These are phyloP conservation scores for Equus przewalskii DNA, from an alignment of 2,113 vertebrate species.

Conservation along the genomic window DNA sequence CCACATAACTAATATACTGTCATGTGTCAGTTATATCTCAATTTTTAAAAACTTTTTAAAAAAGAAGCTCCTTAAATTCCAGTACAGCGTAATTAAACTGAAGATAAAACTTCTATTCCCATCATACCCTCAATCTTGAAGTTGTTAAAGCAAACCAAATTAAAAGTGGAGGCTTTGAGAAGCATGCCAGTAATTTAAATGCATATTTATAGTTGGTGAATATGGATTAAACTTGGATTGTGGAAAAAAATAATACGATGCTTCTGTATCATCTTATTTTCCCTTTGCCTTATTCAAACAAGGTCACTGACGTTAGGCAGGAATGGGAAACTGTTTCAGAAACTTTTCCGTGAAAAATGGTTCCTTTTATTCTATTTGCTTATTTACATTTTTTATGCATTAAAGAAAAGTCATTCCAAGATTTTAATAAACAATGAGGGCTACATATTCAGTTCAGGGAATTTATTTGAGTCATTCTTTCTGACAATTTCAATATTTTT, in stretches of 20 bases:
- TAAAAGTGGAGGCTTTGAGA: no score
- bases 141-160: background rate
- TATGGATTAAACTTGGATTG: background rate
- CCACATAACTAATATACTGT: background rate
- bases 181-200: background rate
- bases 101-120: background rate
- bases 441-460: background rate
- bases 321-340: background rate
- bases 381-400: background rate
- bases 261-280: background rate
- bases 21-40: background rate
- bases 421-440: background rate
- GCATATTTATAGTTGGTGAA: background rate
- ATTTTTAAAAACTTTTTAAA: background rate
- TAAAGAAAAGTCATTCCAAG: background rate
- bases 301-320: background rate
- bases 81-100: background rate
- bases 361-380: constrained; percentile 35
- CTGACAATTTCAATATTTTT: background rate
- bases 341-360: background rate
- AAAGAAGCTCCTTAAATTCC: background rate
- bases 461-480: background rate
- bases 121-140: background rate
- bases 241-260: background rate
- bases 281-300: background rate